Evolutionary conservation across 2,888 invertebrate genomes (phyloP).

Genomic region (Muschampia plurimacula): DNA sequence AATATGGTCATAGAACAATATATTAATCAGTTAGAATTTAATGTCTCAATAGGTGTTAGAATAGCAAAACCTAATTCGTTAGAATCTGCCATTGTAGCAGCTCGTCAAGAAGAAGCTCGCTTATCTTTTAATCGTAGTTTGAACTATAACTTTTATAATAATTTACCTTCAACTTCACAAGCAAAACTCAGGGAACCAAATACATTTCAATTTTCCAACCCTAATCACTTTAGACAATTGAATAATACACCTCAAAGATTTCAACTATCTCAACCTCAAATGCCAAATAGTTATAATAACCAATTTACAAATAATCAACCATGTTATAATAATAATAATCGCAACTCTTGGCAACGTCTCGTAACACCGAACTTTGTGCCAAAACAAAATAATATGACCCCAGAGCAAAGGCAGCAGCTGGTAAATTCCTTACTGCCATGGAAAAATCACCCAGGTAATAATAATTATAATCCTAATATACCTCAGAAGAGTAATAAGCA

Average conservation of each 20-base stretch:
- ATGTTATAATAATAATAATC: background rate
- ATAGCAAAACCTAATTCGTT: conserved; percentile 20
- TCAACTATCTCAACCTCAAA: conserved; percentile 1
- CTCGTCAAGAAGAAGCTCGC: conserved; percentile 27
- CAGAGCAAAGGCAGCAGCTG: background rate
- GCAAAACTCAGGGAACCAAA: conserved; percentile 21
- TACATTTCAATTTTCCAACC: background rate
- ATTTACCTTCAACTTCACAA: background rate
- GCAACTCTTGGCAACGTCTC: background rate
- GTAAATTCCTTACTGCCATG: background rate
- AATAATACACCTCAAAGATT: conserved; percentile 2
- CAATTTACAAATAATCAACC: background rate
- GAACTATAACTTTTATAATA: conserved; percentile 14
- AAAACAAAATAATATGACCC: background rate
- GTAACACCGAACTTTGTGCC: background rate
- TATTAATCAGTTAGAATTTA: conserved; percentile 19
- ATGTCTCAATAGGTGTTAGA: conserved; percentile 22
- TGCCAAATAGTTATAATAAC: background rate
- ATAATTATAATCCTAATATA: background rate
- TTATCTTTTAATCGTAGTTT: conserved; percentile 2
- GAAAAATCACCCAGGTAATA: conserved; percentile 1
- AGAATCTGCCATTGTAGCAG: conserved; percentile 16
- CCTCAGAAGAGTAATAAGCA: background rate
- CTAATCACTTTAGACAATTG: background rate
- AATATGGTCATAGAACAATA: conserved; percentile 21